A percentile compares a stretch with the other conserved stretches of the same genome.
phyloP scores from a whole-genome alignment of 2,888 invertebrate species.

The Aleiodes leptofemur region DNA sequence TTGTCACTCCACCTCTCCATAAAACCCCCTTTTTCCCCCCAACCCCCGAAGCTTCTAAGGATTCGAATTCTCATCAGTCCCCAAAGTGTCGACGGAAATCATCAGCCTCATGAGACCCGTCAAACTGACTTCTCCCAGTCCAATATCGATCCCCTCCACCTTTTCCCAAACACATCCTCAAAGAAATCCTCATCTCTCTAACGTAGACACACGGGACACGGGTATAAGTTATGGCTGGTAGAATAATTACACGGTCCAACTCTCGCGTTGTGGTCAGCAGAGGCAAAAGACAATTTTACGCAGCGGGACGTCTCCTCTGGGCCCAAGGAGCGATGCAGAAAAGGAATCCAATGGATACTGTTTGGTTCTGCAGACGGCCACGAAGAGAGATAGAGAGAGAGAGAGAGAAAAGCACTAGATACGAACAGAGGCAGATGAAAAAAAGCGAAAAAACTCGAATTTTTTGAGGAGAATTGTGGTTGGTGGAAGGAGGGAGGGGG shows the following conservation, averaged over 20 bases:
- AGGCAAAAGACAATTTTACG: constrained; percentile 75
- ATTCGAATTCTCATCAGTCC: too few species aligned
- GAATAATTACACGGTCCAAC: constrained; percentile 73
- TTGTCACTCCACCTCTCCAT: too few species aligned
- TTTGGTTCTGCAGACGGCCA: constrained; percentile 29
- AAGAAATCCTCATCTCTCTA: constrained; percentile 14
- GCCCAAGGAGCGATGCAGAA: constrained; percentile 25
- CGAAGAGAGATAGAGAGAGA: neutral
- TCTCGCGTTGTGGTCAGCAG: constrained; percentile 68
- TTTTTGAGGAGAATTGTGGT: too few species aligned
- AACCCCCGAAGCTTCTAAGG: too few species aligned
- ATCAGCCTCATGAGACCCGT: too few species aligned
- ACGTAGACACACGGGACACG: constrained; percentile 57
- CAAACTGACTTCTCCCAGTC: too few species aligned
- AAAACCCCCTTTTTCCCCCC: too few species aligned
- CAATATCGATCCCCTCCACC: too few species aligned
- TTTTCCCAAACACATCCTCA: too few species aligned
- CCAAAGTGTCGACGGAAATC: too few species aligned
- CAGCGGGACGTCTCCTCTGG: constrained; percentile 67
- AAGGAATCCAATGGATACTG: constrained; percentile 29
- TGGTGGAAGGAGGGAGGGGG: neutral
- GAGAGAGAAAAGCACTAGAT: too few species aligned
- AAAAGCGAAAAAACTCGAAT: neutral
- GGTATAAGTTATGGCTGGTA: constrained; percentile 71
- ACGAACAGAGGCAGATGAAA: neutral